Conservation (phyloP, 2,113 vertebrate species). For the Rhombomys opimus region DNA sequence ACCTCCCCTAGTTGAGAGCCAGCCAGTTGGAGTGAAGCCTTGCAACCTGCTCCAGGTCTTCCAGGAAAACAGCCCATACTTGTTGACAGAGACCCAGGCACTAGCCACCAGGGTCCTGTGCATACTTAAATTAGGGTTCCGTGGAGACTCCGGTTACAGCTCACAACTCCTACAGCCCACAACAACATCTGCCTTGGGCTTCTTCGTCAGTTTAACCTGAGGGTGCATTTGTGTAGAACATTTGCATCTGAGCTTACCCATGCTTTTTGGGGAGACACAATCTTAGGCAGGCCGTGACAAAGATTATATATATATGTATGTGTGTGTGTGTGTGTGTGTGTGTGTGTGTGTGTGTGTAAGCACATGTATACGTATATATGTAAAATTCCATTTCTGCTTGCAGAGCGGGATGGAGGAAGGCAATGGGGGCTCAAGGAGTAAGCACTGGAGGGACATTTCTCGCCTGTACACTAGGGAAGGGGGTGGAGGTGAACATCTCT, state of each 20-base stretch:
- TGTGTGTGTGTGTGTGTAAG: too few relatives aligned
- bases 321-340: too few relatives aligned
- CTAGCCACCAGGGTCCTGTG: neutral
- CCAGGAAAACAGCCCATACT: neutral
- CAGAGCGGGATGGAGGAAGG: neutral
- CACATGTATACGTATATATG: too few relatives aligned
- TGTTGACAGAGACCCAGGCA: neutral
- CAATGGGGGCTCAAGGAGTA: neutral
- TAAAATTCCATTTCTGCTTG: constrained; percentile 38
- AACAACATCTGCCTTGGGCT: constrained; percentile 47
- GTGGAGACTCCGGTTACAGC: constrained; percentile 55
- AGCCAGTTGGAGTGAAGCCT: neutral
- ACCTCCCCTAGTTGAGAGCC: neutral
- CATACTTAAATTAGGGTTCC: neutral
- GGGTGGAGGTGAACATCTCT: neutral
- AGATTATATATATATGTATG: too few relatives aligned
- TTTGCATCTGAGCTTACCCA: constrained; percentile 81
- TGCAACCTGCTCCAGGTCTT: neutral
- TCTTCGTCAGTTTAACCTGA: constrained; percentile 67
- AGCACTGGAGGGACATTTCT: neutral
- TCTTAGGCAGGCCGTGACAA: constrained; percentile 30
- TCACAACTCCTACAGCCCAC: neutral
- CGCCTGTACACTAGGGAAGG: neutral
- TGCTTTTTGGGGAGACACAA: constrained; percentile 42
- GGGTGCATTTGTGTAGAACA: constrained; percentile 73